Evolutionary conservation across 2,888 invertebrate species (phyloP), one percentile per base, ranked within the genome.

Genomic region (Ennomos quercinarius): DNA sequence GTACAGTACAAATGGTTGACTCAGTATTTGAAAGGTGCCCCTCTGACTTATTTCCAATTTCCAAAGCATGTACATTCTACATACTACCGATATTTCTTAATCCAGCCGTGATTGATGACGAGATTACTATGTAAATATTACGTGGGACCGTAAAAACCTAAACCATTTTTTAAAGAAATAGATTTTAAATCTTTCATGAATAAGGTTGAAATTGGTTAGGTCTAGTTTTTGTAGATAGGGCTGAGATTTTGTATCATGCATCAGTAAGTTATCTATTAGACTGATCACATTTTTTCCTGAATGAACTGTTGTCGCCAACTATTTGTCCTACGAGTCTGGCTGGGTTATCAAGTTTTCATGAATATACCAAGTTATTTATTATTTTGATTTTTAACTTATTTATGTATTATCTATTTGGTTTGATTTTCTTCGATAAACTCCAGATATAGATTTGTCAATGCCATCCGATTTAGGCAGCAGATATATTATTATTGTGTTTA

Each of bases 91-190:
- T 49, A 48, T 51, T 54, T 55, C 49, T 36, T 57, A 63, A 65
- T 65, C 62, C 63, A 9, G 45, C 57, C 39, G 37, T 65, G 65
- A 65, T 65, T 55, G 65, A 65, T 63, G 49, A 50, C 17, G 10
- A 55, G 60, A 55, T 54, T 51, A 64, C 11, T 35, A 11, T 47
- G 51, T 61, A 51, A 60, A 55, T 50, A 52, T 42, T 40, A 45
- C 10, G 13, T 13, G 10, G 38, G 42, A 43, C 27, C n/a, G 2
- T 27, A 34, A 42, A 39, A 9, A 34, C 3, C 27, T 9, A 39
- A 9, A 45, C 5, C 3, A 35, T 12, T 5, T 37, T 4, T 12
- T 12, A 37, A 35, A 27, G 34, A 47, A 51, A 57, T 51, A 34
- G 11, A 8, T 10, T 35, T 36, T 44, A 40, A 44, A 27, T 10